Evolutionary conservation across 1,140 invertebrate genomes (phyloP).

Genomic region (Pogonus chalceus): DNA sequence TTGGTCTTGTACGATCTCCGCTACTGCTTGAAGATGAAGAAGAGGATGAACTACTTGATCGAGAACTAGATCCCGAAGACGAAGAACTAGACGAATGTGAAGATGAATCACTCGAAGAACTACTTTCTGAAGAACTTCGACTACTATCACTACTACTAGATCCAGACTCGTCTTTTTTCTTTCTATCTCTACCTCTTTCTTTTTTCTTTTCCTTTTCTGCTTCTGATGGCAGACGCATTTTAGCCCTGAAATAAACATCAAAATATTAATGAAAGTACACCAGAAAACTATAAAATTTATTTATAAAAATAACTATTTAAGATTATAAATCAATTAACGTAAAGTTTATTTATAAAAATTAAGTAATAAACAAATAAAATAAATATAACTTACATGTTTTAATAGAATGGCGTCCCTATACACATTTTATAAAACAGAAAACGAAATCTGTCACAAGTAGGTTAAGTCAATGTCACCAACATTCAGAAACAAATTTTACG

Average conservation of each 20-base stretch:
- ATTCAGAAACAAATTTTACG: too few species aligned
- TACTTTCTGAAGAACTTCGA: slow-evolving; percentile 68
- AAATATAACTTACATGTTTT: background rate
- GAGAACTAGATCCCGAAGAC: slow-evolving; percentile 61
- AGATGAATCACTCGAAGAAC: slow-evolving; percentile 45
- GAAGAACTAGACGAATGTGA: slow-evolving; percentile 46
- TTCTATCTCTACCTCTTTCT: slow-evolving; percentile 46
- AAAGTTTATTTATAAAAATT: too few species aligned
- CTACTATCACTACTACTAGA: slow-evolving; percentile 67
- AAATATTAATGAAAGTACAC: too few species aligned
- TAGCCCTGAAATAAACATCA: slow-evolving; percentile 42
- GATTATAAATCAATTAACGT: too few species aligned
- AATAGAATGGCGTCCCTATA: background rate
- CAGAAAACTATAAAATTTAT: too few species aligned
- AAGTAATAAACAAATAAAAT: too few species aligned
- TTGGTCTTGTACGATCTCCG: slow-evolving; percentile 45
- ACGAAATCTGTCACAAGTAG: too few species aligned
- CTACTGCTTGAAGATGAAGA: slow-evolving; percentile 45
- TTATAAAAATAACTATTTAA: too few species aligned
- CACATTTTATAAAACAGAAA: background rate
- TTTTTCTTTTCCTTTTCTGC: slow-evolving; percentile 61
- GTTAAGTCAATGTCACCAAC: too few species aligned
- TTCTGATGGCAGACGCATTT: slow-evolving; percentile 50
- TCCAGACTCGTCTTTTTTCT: slow-evolving; percentile 56
- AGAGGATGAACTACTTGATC: slow-evolving; percentile 60